Percentiles rank a stretch among this genome's conserved stretches.
Evolutionary conservation across 2,888 invertebrate genomes (phyloP).

Genomic region (Neoaliturus tenellus): DNA sequence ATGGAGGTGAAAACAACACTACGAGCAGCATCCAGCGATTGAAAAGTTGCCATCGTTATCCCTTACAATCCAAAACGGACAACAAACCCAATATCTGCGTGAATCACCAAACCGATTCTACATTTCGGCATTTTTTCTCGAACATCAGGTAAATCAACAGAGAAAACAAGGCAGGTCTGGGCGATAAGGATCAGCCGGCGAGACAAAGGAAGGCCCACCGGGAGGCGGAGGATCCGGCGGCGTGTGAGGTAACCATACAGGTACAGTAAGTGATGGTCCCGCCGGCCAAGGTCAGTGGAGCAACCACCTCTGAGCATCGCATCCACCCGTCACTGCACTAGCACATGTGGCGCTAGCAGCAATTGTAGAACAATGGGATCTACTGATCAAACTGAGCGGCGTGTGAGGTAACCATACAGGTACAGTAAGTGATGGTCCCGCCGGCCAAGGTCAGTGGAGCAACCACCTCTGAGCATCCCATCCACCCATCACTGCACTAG

Average conservation of each 20-base stretch:
- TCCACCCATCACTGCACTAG: no score
- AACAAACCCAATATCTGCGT: no score
- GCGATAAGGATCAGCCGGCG: background rate
- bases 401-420: slow-evolving; percentile 29
- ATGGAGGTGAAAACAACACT: no score
- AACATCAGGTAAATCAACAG: slow-evolving; percentile 17
- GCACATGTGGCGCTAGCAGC: no score
- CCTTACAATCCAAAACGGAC: no score
- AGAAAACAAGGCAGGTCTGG: background rate
- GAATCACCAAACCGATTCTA: no score
- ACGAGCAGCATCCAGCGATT: no score
- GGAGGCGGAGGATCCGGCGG: slow-evolving; percentile 21
- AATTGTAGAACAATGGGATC: no score
- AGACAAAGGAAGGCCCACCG: background rate
- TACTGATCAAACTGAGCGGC: no score
- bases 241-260: slow-evolving; percentile 23
- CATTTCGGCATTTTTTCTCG: no score
- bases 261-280: slow-evolving; percentile 41
- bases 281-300: slow-evolving; percentile 47
- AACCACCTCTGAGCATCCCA: slow-evolving; percentile 12
- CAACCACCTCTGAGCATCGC: slow-evolving; percentile 16
- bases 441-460: slow-evolving; percentile 48
- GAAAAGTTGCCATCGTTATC: no score
- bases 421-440: slow-evolving; percentile 44
- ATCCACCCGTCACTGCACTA: background rate